Base-by-base conservation (phyloP, 2,888 invertebrate species). In the Neoitamus cyanurus region DNA sequence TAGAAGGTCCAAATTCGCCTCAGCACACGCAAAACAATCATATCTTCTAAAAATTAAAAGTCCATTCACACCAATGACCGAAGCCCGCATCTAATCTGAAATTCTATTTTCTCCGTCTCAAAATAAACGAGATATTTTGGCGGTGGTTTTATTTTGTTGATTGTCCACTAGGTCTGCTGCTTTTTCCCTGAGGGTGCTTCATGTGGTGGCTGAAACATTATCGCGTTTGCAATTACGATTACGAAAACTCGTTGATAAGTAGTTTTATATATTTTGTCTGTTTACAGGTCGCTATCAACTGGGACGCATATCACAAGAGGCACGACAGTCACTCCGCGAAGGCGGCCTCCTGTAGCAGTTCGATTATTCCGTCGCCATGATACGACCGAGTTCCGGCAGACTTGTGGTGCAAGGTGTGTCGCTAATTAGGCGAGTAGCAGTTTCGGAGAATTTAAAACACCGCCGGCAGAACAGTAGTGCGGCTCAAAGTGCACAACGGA, bases 331-430 rank as follows among this genome's bases (percentile, higher is more conserved):
- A 58, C 9, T 58, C 25, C 9, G 58, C 20, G 25, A 25, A 15
- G 9, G 9, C 9, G 58, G 20, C 9, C 9, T 58, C 7, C 15
- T 20, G 58, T 7, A 20, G 20, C 6, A 58, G 58, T 58, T 58
- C 25, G 7, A 58, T 20, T 58, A 6, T 7, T 20, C 15, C 58
- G 25, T 58, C 25, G 58, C 25, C 9, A 88, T 88, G 88, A 88
- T 88, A 68, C 88, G 88, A 42, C 87, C 87, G 73, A 85, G 87
- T 37, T 87, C 88, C 0, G 86, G 84, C 69, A 87, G 88, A 31
- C 85, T 89, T 34, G 86, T 87, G 34, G 80, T 85, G 20, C 87
- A 88, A 72, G 20, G 84, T 0, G 6, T 78, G 20, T 73, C 73
- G 7, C 42, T 72, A 31, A 11, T 83, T n/a, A 42, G 70, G 15